These are phyloP conservation scores for Brachyptera risi DNA, from an alignment of 2,888 invertebrate genomes.

Conservation along the genomic window DNA sequence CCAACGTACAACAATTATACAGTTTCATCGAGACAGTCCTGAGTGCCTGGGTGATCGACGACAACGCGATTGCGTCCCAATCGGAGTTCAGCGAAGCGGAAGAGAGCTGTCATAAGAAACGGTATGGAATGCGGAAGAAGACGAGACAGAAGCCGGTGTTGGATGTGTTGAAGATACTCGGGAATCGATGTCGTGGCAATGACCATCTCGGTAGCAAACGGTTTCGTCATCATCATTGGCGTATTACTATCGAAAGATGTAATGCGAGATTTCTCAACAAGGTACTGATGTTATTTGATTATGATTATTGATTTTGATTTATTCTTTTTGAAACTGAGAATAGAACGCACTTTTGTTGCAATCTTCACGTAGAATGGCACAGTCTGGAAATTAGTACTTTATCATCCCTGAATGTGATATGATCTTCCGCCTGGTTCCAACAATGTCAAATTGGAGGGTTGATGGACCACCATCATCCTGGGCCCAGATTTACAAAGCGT, in stretches of 20 bases:
- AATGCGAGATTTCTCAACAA: conserved; percentile 84
- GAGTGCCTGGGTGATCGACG: conserved; percentile 73
- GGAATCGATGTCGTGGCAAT: conserved; percentile 26
- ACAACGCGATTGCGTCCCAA: conserved; percentile 45
- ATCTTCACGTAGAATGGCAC: too few species aligned
- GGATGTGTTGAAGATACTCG: conserved; percentile 8
- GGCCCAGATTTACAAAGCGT: too few species aligned
- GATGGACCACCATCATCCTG: too few species aligned
- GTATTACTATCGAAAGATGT: conserved; percentile 80
- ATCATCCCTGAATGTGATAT: too few species aligned
- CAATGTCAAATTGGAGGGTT: too few species aligned
- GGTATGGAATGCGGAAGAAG: conserved; percentile 33
- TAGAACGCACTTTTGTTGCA: too few species aligned
- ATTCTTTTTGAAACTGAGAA: too few species aligned
- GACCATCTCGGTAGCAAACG: conserved; percentile 35
- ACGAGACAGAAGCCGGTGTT: conserved; percentile 30
- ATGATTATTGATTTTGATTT: too few species aligned
- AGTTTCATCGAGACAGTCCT: conserved; percentile 76
- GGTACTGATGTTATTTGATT: too few species aligned
- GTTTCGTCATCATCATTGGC: conserved; percentile 70
- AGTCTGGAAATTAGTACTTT: too few species aligned
- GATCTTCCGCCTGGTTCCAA: too few species aligned
- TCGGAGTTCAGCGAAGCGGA: conserved; percentile 21
- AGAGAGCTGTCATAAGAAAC: conserved; percentile 27
- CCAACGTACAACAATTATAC: conserved; percentile 75